Evolutionary conservation across 2,888 invertebrate species (phyloP).

Genomic region (Kuschelorhynchus macadamiae): DNA sequence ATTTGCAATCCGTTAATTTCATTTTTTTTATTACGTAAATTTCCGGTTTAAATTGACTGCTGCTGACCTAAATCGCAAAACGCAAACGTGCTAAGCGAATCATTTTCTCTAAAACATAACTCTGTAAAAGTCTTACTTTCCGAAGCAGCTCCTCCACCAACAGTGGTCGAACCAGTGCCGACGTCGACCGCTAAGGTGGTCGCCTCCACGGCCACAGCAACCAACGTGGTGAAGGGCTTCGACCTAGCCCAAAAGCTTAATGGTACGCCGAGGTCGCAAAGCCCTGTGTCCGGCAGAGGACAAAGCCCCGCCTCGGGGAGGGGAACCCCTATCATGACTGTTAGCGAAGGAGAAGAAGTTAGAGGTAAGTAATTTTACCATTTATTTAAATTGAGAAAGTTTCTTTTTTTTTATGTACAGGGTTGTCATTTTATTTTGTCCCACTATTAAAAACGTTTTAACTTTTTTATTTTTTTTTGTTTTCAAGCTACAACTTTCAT

Average conservation of each 20-base stretch:
- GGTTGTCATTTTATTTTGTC: too few species aligned
- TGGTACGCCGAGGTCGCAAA: slow-evolving; percentile 77
- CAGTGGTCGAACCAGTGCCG: slow-evolving; percentile 33
- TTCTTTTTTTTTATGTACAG: neutral
- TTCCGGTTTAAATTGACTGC: too few species aligned
- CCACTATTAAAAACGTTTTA: too few species aligned
- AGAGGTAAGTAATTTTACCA: slow-evolving; percentile 46
- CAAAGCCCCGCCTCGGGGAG: slow-evolving; percentile 81
- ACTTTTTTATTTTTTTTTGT: too few species aligned
- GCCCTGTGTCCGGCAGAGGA: slow-evolving; percentile 74
- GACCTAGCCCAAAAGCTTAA: slow-evolving; percentile 53
- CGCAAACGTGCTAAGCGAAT: too few species aligned
- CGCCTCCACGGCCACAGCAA: slow-evolving; percentile 67
- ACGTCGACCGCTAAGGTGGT: slow-evolving; percentile 61
- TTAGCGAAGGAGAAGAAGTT: slow-evolving; percentile 50
- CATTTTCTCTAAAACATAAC: too few species aligned
- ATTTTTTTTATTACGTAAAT: too few species aligned
- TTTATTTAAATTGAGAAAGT: too few species aligned
- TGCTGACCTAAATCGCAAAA: too few species aligned
- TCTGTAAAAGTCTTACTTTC: slow-evolving; percentile 12
- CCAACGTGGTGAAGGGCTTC: slow-evolving; percentile 74
- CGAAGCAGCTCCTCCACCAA: slow-evolving; percentile 20
- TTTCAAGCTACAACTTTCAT: too few species aligned
- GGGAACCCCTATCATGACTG: slow-evolving; percentile 67
- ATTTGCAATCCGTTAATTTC: too few species aligned